A percentile compares a stretch with the other conserved stretches of the same genome.
phyloP scores from a whole-genome alignment of 1,140 invertebrate genomes.

The Conus betulinus region DNA sequence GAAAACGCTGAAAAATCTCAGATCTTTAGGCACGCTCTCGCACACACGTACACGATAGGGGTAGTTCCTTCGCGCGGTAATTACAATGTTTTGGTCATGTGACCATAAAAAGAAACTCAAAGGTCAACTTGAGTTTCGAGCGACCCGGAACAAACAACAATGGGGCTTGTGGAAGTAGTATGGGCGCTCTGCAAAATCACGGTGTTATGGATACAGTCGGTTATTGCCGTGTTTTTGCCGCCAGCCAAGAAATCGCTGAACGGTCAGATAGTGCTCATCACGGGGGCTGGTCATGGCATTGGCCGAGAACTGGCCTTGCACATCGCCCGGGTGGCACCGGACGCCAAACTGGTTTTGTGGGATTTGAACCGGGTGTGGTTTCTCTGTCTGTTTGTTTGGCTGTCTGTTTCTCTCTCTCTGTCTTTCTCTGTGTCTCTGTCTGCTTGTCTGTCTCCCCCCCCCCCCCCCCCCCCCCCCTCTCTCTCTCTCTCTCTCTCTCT shows the following conservation, averaged over 20 bases:
- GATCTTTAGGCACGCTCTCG: no score
- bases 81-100: background rate
- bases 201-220: background rate
- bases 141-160: background rate
- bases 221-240: conserved; percentile 50
- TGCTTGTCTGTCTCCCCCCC: no score
- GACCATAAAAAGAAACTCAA: background rate
- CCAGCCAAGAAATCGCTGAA: conserved; percentile 53
- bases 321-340: conserved; percentile 83
- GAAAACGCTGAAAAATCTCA: no score
- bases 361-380: conserved; percentile 87
- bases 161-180: background rate
- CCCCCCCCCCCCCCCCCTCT: no score
- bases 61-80: background rate
- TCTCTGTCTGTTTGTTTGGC: background rate
- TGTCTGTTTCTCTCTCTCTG: no score
- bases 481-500: no score
- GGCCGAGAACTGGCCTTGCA: conserved; percentile 88
- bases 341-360: conserved; percentile 89
- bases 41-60: background rate
- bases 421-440: no score
- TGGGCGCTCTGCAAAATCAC: background rate
- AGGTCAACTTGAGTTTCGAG: background rate
- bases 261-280: conserved; percentile 63
- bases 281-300: conserved; percentile 83